Evolutionary conservation across 2,888 invertebrate genomes (phyloP), one percentile per base, ranked within the genome.

Genomic region (Lycia hirtaria): DNA sequence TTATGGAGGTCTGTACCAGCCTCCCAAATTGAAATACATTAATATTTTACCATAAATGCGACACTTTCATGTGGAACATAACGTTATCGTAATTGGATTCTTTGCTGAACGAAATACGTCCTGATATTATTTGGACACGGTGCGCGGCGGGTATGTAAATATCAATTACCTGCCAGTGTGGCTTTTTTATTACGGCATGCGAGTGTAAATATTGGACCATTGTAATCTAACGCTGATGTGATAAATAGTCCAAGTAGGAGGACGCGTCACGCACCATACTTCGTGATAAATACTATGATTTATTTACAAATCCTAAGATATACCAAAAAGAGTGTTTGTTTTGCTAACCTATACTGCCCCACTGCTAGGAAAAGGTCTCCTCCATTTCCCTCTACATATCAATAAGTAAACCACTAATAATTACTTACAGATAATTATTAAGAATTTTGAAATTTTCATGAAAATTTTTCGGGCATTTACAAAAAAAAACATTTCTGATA

Each of bases 41-140:
- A 90, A 92, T 92, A 92, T 91, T 88, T 90, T 88, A 91, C 88
- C 89, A 90, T 89, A 90, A 91, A 90, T 83, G 89, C 88, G 91
- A 92, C 91, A 90, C 85, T 90, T 91, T 88, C 88, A 84, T 85
- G 85, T 85, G 85, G 80, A 83, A 88, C 89, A 88, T 88, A 88
- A 87, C 89, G 87, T 87, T 90, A 88, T 87, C 89, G 86, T 90
- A 91, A 91, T 90, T 90, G 90, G 85, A 87, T 91, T 89, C 88
- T 87, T 88, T 87, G 85, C 83, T 83, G 80, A 78, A 82, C 82
- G 84, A 72, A 69, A 76, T 76, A 71, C 72, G 71, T 69, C 68
- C 71, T 75, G 71, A 70, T 75, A 73, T 77, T 73, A 77, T 73
- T 72, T 75, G 73, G 72, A 71, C 75, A 74, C 73, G 71, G 68